A percentile compares a stretch with the other conserved stretches of the same genome.
Conservation (phyloP, 2,797 vertebrate species). For the Eulemur mongoz region DNA sequence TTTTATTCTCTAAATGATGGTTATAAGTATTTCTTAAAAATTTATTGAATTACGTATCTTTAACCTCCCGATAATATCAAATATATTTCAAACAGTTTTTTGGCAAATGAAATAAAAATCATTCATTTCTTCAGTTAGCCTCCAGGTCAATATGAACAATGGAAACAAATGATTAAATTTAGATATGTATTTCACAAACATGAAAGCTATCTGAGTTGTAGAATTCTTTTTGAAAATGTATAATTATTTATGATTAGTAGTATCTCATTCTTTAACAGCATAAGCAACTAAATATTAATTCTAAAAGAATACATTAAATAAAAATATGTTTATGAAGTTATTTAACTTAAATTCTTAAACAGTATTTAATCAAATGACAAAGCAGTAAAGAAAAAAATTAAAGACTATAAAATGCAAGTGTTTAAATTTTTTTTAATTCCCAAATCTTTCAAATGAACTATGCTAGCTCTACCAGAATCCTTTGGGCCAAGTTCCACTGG, state of each 20-base stretch:
- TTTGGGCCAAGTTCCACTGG: constrained; percentile 38
- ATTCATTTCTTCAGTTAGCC: neutral
- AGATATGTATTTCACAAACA: neutral
- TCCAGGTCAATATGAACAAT: neutral
- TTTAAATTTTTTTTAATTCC: neutral
- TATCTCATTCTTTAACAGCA: neutral
- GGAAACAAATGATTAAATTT: constrained; percentile 15
- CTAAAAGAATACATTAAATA: neutral
- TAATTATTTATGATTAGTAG: neutral
- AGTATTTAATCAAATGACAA: neutral
- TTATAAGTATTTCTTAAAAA: neutral
- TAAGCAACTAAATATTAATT: constrained; percentile 3
- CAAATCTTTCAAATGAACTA: constrained; percentile 24
- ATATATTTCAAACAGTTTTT: neutral
- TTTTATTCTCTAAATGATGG: neutral
- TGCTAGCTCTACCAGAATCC: constrained; percentile 22
- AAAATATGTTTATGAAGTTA: neutral
- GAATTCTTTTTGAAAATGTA: constrained; percentile 1
- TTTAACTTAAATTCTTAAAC: constrained; percentile 22
- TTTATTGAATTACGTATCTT: neutral
- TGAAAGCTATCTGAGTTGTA: neutral
- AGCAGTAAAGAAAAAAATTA: neutral
- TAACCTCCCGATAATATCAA: neutral
- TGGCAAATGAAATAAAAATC: neutral
- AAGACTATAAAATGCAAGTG: neutral